Evolutionary conservation across 2,797 vertebrate species (phyloP), one percentile per base, ranked within the genome.

Genomic region (Melanotaenia pygmaea): DNA sequence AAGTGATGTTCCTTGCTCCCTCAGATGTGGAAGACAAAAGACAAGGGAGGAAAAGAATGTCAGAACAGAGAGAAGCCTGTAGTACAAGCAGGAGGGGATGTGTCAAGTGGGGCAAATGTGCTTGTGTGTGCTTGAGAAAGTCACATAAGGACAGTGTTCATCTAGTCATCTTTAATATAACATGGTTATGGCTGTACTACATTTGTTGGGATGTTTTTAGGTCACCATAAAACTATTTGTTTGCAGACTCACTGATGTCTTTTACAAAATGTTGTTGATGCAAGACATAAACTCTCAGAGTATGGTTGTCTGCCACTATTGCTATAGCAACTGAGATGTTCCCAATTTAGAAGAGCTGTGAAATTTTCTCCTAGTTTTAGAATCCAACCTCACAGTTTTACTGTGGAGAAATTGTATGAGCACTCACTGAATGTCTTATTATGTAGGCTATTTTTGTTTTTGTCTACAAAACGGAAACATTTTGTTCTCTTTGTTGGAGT

Each of bases 311-410:
- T 87, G 88, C 86, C 88, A 85, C 84, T 70, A 90, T 94, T 77
- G 81, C 92, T 83, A 91, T 92, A 80, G 93, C 90, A 94, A 94
- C 93, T 38, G 74, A 91, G 87, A 87, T 38, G 65, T 86, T 86
- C 86, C 82, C 62, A 51, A 78, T 88, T 87, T 87, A 82, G 88
- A 87, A 72, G 71, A 84, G 79, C 85, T 73, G 67, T 61, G 67
- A 85, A 81, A 82, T 72, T 22, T 60, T 81, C 63, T 60, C 79
- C 77, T 82, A 67, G 63, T 89, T 91, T 83, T 79, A 80, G 80
- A 85, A 85, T 72, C 54, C 53, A 18, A 56, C 70, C 30, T 28
- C 74, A 59, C 72, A 62, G 60, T 71, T 45, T 77, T 26, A 11
- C 59, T 40, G 71, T 57, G 72, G 69, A 86, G 74, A 57, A 37